Conservation (phyloP, 2,888 invertebrate species). For the Cephus nigrinus region DNA sequence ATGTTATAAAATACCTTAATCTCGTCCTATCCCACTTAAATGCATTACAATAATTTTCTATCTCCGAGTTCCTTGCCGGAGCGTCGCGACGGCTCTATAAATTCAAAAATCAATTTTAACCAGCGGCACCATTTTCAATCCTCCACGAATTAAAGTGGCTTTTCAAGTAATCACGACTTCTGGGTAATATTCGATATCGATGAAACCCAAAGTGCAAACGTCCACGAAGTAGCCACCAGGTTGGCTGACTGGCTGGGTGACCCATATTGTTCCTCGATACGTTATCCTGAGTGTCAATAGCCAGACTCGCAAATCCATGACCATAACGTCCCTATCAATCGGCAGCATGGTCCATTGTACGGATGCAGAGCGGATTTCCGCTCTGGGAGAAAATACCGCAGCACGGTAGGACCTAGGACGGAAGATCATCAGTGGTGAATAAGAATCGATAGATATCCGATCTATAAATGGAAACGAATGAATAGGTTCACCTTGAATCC, state of each 20-base stretch:
- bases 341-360: not conserved
- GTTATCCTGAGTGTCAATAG: not conserved
- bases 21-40: too few relatives aligned
- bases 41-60: not conserved
- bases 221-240: not conserved
- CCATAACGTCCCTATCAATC: not conserved
- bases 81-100: not conserved
- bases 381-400: not conserved
- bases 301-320: not conserved
- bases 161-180: not conserved
- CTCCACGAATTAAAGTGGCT: not conserved
- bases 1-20: not conserved
- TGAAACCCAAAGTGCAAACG: not conserved
- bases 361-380: not conserved
- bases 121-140: not conserved
- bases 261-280: not conserved
- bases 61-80: not conserved
- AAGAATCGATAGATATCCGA: not conserved
- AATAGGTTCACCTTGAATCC: not conserved
- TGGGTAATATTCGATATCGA: not conserved
- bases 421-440: not conserved
- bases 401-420: not conserved
- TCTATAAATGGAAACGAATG: not conserved
- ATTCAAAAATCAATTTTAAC: not conserved
- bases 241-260: not conserved